phyloP scores from a whole-genome alignment of 2,888 invertebrate genomes.

The Psococerastis gibbosa region DNA sequence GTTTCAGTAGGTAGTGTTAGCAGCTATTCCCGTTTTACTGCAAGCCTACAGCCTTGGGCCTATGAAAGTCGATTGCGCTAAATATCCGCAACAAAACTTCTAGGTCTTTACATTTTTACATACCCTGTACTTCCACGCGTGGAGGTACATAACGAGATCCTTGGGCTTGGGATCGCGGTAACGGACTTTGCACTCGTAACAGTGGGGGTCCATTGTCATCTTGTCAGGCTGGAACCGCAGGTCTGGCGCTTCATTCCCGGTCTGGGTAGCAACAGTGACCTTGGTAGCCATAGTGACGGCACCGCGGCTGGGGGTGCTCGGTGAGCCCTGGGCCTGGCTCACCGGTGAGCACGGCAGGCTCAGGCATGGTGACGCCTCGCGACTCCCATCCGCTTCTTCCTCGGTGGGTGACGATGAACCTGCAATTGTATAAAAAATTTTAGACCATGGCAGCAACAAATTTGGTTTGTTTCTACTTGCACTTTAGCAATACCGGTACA shows the following conservation, averaged over 20 bases:
- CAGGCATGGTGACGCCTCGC: slow-evolving; percentile 47
- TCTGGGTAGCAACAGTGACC: slow-evolving; percentile 73
- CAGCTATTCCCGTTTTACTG: slow-evolving; percentile 1
- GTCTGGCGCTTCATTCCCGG: slow-evolving; percentile 57
- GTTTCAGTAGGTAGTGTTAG: slow-evolving; percentile 14
- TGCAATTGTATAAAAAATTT: slow-evolving; percentile 15
- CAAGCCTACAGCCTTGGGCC: no score
- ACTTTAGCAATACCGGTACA: no score
- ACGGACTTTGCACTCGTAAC: slow-evolving; percentile 81
- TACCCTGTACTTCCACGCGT: slow-evolving; percentile 85
- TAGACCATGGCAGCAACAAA: no score
- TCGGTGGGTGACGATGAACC: slow-evolving; percentile 35
- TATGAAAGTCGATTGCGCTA: no score
- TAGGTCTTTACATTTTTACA: no score
- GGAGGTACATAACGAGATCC: slow-evolving; percentile 88
- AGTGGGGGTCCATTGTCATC: slow-evolving; percentile 65
- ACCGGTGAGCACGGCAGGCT: slow-evolving; percentile 9
- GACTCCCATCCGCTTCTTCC: slow-evolving; percentile 41
- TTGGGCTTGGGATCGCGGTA: slow-evolving; percentile 81
- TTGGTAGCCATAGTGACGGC: slow-evolving; percentile 22
- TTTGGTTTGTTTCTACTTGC: no score
- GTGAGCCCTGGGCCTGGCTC: slow-evolving; percentile 23
- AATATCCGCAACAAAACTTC: no score
- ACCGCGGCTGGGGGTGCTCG: slow-evolving; percentile 23
- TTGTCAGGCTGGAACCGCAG: slow-evolving; percentile 45